Conservation (phyloP, 2,797 vertebrate species). For the Bovichtus diacanthus region DNA sequence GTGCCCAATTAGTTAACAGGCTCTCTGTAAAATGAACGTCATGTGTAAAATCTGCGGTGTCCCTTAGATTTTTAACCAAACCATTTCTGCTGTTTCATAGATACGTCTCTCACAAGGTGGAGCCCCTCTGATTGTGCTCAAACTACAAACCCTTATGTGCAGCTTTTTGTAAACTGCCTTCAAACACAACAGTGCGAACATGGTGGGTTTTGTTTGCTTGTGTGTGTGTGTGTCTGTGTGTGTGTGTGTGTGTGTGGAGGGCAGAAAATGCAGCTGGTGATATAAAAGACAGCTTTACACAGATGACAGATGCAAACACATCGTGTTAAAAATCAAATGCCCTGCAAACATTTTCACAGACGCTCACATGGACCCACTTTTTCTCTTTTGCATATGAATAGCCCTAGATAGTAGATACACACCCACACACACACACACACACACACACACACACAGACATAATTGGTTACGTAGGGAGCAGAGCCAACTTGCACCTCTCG, state of each 20-base stretch:
- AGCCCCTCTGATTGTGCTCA: conserved; percentile 28
- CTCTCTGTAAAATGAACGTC: background rate
- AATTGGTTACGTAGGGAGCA: conserved; percentile 80
- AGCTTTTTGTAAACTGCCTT: conserved; percentile 45
- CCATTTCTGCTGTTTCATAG: background rate
- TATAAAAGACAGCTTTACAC: conserved; percentile 53
- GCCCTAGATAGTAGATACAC: conserved; percentile 61
- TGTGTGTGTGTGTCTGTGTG: conserved; percentile 10
- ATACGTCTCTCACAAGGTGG: conserved; percentile 34
- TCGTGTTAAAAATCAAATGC: conserved; percentile 49
- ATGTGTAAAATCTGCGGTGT: background rate
- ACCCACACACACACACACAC: conserved; percentile 19
- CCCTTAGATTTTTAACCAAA: background rate
- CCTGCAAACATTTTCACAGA: conserved; percentile 59
- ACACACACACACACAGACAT: conserved; percentile 64
- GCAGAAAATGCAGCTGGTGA: conserved; percentile 12
- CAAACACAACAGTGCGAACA: conserved; percentile 30
- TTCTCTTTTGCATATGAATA: conserved; percentile 76
- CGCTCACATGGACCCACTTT: conserved; percentile 57
- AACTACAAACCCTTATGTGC: conserved; percentile 14
- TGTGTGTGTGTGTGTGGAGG: background rate
- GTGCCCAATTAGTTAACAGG: background rate
- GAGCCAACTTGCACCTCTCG: conserved; percentile 79
- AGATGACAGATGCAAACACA: conserved; percentile 54
- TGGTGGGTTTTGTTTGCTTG: conserved; percentile 19